Base-by-base conservation (phyloP, 2,797 vertebrate genomes). In the Otolemur crassicaudatus region DNA sequence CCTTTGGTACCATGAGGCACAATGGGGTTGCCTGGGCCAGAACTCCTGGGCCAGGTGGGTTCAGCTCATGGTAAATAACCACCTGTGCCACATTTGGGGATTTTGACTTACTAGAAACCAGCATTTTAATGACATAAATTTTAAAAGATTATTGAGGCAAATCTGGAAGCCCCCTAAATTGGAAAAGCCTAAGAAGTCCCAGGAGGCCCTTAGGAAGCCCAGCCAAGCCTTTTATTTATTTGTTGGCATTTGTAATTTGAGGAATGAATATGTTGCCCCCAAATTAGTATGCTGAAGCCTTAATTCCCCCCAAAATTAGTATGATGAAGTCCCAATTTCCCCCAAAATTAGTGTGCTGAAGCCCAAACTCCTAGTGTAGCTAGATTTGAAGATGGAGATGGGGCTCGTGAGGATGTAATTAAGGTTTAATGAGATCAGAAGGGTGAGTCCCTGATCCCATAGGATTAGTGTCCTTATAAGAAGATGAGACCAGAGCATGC, bases 11-110 rank as follows among this genome's bases (percentile, higher is more conserved):
- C 31, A 31, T 19, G 4, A 9, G 25, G 4, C 58, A 22, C 29
- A 6, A 29, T 17, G 0, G 0, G n/a, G 31, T 37, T n/a, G 37
- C 0, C 22, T 17, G 40, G 2, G 20, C 23, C 60, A 27, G 60
- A 3, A 13, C 13, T 49, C 1, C 16, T 17, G 49, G 2, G 20
- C 23, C 60, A 27, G 60, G 4, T 49, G 46, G 49, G n/a, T 56
- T 58, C 22, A 19, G 40, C 31, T 49, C 10, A 3, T 1, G 27
- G 27, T 7, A 0, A 17, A 56, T 29, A 43, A 79, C 80, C 69
- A 58, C 43, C 40, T 7, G 37, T 3, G 19, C 37, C 7, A 40
- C 0, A 0, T 73, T 80, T n/a, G 19, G 73, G 23, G 40, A 93
- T 34, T 72, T 25, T 37, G 31, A 88, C 85, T 25, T 37, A 77